These are phyloP conservation scores for Calephelis perditalis DNA, from an alignment of 2,888 invertebrate species.

Conservation along the genomic window DNA sequence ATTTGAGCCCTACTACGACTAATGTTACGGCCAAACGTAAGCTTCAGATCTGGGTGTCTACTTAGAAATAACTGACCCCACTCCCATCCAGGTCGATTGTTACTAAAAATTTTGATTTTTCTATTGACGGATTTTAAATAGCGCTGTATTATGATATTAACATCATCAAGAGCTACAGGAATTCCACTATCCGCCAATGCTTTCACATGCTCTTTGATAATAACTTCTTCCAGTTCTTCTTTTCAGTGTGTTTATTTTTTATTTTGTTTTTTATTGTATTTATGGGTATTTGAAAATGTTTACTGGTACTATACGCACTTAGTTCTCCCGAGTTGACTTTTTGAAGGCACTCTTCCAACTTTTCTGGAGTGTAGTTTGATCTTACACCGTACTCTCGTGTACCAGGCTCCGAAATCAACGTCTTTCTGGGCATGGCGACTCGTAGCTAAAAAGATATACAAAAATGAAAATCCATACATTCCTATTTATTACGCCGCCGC, in stretches of 20 bases:
- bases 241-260: not conserved
- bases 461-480: not conserved
- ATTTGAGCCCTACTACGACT: conserved; percentile 1
- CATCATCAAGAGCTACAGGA: not conserved
- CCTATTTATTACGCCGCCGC: not conserved
- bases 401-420: not conserved
- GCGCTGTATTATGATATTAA: not conserved
- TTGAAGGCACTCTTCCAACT: conserved; percentile 2
- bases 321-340: not conserved
- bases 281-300: not conserved
- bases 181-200: not conserved
- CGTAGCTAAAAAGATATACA: not conserved
- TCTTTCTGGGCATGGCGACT: not conserved
- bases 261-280: conserved; percentile 1
- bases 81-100: too few relatives aligned
- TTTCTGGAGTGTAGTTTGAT: not conserved
- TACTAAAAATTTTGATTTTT: too few relatives aligned
- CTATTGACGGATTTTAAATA: not conserved
- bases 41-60: conserved; percentile 6
- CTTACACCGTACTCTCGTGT: not conserved
- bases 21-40: conserved; percentile 2
- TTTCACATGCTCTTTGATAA: not conserved
- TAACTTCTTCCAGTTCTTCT: not conserved
- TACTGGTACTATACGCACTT: not conserved
- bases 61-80: not conserved